phyloP scores from a whole-genome alignment of 2,888 invertebrate genomes.

The Netelia fuscicornis region DNA sequence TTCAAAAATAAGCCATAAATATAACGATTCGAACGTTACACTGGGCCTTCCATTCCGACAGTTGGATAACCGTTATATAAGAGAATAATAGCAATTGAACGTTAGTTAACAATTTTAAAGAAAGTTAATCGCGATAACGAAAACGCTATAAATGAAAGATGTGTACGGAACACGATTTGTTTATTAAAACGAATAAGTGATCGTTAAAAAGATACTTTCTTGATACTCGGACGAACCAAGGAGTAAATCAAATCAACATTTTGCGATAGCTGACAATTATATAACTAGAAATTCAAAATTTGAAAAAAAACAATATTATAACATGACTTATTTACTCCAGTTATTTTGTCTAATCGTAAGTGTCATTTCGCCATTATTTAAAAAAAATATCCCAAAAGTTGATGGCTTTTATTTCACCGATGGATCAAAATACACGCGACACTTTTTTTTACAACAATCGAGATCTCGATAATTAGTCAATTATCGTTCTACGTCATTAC shows the following conservation, averaged over 20 bases:
- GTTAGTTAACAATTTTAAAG: constrained; percentile 4
- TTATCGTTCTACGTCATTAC: constrained; percentile 28
- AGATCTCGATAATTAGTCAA: constrained; percentile 3
- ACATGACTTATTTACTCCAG: too few species aligned
- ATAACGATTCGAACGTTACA: constrained; percentile 19
- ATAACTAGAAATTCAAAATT: too few species aligned
- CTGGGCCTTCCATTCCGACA: neutral
- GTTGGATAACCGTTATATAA: constrained; percentile 30
- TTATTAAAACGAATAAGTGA: neutral
- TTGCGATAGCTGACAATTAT: too few species aligned
- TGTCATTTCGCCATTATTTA: too few species aligned
- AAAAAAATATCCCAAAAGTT: too few species aligned
- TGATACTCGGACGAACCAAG: too few species aligned
- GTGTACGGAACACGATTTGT: constrained; percentile 3
- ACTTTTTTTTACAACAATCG: neutral
- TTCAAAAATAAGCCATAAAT: constrained; percentile 29
- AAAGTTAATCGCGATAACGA: constrained; percentile 17
- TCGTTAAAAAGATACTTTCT: neutral
- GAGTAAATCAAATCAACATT: too few species aligned
- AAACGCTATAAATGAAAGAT: constrained; percentile 16
- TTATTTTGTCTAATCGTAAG: too few species aligned
- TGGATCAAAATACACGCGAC: neutral
- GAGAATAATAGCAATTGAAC: constrained; percentile 13
- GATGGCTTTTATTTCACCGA: neutral
- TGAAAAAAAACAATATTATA: too few species aligned